These are phyloP conservation scores for Ganaspis sp. DNA, from an alignment of 1,140 invertebrate species.

Conservation along the genomic window DNA sequence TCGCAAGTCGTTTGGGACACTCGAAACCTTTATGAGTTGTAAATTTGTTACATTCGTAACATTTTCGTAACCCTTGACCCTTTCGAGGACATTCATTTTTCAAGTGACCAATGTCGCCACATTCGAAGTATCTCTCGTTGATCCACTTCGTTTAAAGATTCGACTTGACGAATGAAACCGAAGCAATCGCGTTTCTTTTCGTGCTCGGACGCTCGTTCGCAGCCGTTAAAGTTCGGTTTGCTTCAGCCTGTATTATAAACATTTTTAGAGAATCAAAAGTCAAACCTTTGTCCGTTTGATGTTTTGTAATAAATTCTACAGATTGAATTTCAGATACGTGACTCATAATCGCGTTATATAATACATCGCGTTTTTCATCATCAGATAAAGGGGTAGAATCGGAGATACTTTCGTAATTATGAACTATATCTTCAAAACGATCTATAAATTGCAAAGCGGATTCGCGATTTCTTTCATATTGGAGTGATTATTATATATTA, in stretches of 20 bases:
- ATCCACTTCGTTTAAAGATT: background rate
- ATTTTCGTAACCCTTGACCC: background rate
- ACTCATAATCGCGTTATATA: no score
- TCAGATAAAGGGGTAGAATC: no score
- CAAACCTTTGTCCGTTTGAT: no score
- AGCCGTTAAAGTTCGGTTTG: background rate
- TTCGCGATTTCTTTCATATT: no score
- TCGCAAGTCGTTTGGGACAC: background rate
- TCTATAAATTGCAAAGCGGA: no score
- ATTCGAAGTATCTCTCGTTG: background rate
- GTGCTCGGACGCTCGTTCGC: background rate
- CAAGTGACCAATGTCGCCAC: background rate
- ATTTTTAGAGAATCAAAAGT: no score
- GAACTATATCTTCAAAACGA: no score
- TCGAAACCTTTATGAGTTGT: background rate
- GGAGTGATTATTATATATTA: no score
- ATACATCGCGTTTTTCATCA: no score
- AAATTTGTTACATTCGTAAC: slow-evolving; percentile 16
- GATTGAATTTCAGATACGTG: no score
- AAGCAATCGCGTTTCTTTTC: background rate
- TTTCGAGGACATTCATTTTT: background rate
- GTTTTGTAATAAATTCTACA: no score
- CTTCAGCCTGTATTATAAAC: background rate
- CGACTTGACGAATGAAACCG: background rate
- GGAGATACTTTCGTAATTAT: no score